phyloP scores from a whole-genome alignment of 2,113 vertebrate species.

The Illadopsis cleaveri region DNA sequence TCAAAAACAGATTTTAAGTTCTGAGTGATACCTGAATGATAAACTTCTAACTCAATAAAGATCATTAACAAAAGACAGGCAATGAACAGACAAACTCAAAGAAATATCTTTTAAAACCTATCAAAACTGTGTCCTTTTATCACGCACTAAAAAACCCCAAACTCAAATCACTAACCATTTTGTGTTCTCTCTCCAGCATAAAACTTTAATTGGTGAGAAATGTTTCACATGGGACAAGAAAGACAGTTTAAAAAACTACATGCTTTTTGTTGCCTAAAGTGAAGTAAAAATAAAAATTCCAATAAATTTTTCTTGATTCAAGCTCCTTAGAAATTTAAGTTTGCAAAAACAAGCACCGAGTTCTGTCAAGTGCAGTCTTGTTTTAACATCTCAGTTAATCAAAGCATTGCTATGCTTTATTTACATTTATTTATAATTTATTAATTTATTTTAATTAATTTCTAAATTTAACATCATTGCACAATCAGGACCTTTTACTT shows the following conservation, averaged over 20 bases:
- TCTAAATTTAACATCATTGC: background rate
- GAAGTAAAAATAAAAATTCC: background rate
- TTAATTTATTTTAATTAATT: background rate
- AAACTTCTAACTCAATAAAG: background rate
- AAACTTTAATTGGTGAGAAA: background rate
- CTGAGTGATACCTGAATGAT: background rate
- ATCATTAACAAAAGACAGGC: background rate
- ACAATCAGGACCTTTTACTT: background rate
- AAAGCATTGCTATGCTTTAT: conserved; percentile 12
- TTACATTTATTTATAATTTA: background rate
- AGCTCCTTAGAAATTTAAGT: background rate
- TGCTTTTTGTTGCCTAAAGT: background rate
- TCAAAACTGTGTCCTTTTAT: background rate
- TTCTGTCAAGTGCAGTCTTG: background rate
- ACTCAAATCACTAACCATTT: background rate
- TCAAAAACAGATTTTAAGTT: background rate
- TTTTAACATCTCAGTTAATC: background rate
- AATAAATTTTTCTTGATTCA: background rate
- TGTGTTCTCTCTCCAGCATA: background rate
- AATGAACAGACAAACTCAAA: background rate
- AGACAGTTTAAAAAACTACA: background rate
- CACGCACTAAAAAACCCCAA: background rate
- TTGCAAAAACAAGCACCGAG: background rate
- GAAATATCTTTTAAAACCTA: background rate
- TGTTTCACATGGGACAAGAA: background rate